phyloP scores from a whole-genome alignment of 2,888 invertebrate species.

The Artemia sinica region DNA sequence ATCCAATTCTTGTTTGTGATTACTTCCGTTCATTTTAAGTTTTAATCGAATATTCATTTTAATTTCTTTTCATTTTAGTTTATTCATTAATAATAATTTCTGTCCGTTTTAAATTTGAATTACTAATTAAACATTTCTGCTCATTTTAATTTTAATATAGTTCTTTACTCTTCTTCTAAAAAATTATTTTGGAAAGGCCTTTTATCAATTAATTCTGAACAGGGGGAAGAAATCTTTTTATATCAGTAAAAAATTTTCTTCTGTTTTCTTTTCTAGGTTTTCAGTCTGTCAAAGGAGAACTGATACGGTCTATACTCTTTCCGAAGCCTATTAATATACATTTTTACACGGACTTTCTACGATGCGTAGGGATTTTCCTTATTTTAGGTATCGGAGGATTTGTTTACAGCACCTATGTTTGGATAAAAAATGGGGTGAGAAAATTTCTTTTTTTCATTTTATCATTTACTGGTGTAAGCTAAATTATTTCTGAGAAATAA shows the following conservation, averaged over 20 bases:
- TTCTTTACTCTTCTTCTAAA: neutral
- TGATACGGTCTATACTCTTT: slow-evolving; percentile 58
- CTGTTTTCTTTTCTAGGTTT: slow-evolving; percentile 37
- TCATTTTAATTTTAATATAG: neutral
- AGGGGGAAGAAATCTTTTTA: too few species aligned
- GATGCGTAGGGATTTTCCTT: slow-evolving; percentile 28
- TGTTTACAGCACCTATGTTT: slow-evolving; percentile 27
- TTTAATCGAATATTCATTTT: too few species aligned
- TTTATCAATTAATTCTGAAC: too few species aligned
- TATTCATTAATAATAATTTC: too few species aligned
- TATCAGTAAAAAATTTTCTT: too few species aligned
- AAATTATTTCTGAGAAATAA: too few species aligned
- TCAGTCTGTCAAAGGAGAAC: slow-evolving; percentile 54
- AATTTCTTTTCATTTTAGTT: too few species aligned
- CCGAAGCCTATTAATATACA: slow-evolving; percentile 57
- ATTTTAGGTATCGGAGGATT: slow-evolving; percentile 27
- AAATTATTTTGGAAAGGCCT: neutral
- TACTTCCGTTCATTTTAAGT: too few species aligned
- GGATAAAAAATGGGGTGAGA: slow-evolving; percentile 27
- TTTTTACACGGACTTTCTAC: slow-evolving; percentile 47
- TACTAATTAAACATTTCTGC: slow-evolving; percentile 12
- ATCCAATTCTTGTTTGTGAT: too few species aligned
- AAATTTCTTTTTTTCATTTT: slow-evolving; percentile 4
- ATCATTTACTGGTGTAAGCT: too few species aligned
- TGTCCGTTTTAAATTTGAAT: neutral